Evolutionary conservation across 2,888 invertebrate species (phyloP).

Genomic region (Temnothorax unifasciatus): DNA sequence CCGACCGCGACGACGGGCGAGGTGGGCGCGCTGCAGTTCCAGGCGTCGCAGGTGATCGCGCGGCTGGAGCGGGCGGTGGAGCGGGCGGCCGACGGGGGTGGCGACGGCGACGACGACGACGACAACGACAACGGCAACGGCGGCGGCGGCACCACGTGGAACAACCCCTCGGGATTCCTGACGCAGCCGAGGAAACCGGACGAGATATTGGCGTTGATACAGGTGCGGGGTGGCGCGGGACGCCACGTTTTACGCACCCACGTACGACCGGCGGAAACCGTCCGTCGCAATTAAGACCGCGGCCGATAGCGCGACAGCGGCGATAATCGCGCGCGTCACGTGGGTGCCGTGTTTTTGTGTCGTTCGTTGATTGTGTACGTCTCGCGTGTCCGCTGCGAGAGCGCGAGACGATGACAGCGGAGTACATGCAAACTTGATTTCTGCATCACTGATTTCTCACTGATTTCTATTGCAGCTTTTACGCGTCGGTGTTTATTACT

Average conservation of each 20-base stretch:
- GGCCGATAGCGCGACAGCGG: background rate
- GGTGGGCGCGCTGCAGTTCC: slow-evolving; percentile 88
- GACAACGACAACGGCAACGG: too few relatives aligned
- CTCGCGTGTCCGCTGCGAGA: too few relatives aligned
- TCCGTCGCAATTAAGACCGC: slow-evolving; percentile 29
- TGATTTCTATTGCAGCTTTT: background rate
- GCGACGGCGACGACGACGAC: slow-evolving; percentile 42
- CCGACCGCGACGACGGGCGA: slow-evolving; percentile 73
- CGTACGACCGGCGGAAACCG: slow-evolving; percentile 61
- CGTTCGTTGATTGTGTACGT: background rate
- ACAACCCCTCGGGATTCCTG: slow-evolving; percentile 87
- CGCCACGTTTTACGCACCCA: slow-evolving; percentile 34
- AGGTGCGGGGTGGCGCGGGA: slow-evolving; percentile 69
- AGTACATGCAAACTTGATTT: background rate
- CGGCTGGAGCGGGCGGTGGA: slow-evolving; percentile 90
- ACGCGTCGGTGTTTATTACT: background rate
- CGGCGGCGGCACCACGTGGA: slow-evolving; percentile 86
- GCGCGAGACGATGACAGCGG: background rate
- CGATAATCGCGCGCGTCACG: too few relatives aligned
- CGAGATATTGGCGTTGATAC: slow-evolving; percentile 87
- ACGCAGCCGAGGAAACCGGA: slow-evolving; percentile 87
- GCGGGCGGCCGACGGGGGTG: slow-evolving; percentile 84
- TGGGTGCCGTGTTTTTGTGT: slow-evolving; percentile 39
- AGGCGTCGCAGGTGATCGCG: slow-evolving; percentile 91
- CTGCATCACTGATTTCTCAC: background rate